These are phyloP conservation scores for Trissoscelio sp. DNA, from an alignment of 2,888 invertebrate species.

Conservation along the genomic window DNA sequence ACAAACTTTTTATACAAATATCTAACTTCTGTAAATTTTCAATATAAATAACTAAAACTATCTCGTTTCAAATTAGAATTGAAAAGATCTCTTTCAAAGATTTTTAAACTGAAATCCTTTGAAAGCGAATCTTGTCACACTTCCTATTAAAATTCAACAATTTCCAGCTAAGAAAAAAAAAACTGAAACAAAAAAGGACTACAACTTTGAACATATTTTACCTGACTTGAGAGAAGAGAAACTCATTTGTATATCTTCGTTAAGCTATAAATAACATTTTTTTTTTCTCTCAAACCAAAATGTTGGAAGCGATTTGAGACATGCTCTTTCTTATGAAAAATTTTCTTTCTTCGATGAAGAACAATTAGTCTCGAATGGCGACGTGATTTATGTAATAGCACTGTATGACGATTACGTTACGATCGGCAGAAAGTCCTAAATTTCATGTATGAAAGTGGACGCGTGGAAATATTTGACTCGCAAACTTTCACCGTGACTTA, in stretches of 20 bases:
- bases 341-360: background rate
- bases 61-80: too few species aligned
- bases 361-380: constrained; percentile 2
- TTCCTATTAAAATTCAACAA: background rate
- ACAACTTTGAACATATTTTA: constrained; percentile 11
- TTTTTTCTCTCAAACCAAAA: background rate
- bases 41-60: too few species aligned
- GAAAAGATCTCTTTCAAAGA: too few species aligned
- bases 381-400: constrained; percentile 37
- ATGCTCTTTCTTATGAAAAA: background rate
- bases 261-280: constrained; percentile 25
- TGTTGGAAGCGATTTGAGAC: background rate
- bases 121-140: too few species aligned
- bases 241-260: constrained; percentile 18
- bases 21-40: too few species aligned
- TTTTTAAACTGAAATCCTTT: too few species aligned
- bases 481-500: constrained; percentile 70
- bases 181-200: background rate
- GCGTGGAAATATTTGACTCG: constrained; percentile 62
- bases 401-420: constrained; percentile 40
- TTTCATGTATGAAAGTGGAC: constrained; percentile 59
- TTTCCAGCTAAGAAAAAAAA: background rate
- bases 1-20: too few species aligned
- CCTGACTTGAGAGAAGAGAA: constrained; percentile 11
- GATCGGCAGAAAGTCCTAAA: constrained; percentile 56